phyloP scores from a whole-genome alignment of 2,113 vertebrate genomes.

The Nannobrachium achirus region DNA sequence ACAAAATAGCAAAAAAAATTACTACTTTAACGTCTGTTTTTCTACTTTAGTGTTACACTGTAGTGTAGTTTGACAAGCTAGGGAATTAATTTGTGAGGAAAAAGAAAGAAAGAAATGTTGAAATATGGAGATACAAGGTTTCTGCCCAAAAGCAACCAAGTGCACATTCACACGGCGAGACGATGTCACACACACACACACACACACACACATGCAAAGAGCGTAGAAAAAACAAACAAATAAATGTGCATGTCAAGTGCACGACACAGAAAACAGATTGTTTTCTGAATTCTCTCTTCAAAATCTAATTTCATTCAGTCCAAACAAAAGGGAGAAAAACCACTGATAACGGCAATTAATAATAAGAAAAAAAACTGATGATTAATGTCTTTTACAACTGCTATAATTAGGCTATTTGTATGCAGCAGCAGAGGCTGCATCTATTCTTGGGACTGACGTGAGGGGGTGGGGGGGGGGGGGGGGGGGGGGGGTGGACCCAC shows the following conservation, averaged over 20 bases:
- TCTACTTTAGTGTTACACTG: too few species aligned
- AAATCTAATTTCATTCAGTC: slow-evolving; percentile 45
- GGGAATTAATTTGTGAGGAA: too few species aligned
- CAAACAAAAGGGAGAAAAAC: slow-evolving; percentile 23
- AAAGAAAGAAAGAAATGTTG: too few species aligned
- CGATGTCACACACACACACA: neutral
- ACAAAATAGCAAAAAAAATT: too few species aligned
- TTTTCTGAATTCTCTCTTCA: slow-evolving; percentile 29
- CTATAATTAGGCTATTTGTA: slow-evolving; percentile 61
- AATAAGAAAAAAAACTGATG: slow-evolving; percentile 46
- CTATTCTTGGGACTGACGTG: slow-evolving; percentile 36
- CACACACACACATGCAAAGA: slow-evolving; percentile 12
- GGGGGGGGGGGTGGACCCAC: too few species aligned
- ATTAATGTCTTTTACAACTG: slow-evolving; percentile 60
- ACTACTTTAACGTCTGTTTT: too few species aligned
- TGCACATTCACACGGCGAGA: neutral
- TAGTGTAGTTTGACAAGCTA: too few species aligned
- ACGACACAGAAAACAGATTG: slow-evolving; percentile 22
- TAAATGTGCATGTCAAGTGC: neutral
- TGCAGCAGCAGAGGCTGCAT: slow-evolving; percentile 37
- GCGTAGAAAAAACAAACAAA: too few species aligned
- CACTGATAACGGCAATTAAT: slow-evolving; percentile 52
- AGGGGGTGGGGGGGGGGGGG: too few species aligned
- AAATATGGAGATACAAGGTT: too few species aligned
- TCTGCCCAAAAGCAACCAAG: too few species aligned